Conservation (phyloP, 2,113 vertebrate genomes). For the Burhinus oedicnemus region DNA sequence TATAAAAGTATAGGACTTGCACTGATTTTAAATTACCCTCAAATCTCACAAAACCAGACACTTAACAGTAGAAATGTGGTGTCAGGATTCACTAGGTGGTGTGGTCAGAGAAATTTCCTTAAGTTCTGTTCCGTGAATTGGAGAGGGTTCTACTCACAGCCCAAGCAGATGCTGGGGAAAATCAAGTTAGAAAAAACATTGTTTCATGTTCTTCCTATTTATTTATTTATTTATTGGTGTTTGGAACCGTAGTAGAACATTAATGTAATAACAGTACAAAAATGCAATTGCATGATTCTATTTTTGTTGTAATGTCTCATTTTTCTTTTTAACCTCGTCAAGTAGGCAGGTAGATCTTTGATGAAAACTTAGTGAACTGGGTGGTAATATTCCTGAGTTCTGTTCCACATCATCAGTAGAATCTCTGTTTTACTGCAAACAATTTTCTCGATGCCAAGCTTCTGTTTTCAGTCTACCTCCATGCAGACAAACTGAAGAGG, state of each 20-base stretch:
- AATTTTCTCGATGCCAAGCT: background rate
- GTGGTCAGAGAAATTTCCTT: background rate
- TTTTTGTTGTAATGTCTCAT: background rate
- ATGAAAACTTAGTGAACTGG: background rate
- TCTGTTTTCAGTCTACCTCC: background rate
- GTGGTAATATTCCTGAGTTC: background rate
- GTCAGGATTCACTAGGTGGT: background rate
- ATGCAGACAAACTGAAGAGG: background rate
- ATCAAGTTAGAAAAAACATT: background rate
- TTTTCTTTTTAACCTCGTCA: background rate
- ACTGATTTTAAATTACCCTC: background rate
- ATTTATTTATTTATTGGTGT: background rate
- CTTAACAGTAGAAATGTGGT: background rate
- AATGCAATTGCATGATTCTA: background rate
- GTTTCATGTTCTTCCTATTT: background rate
- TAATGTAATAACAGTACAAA: background rate
- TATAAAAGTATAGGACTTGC: background rate
- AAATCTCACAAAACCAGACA: background rate
- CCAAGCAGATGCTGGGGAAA: background rate
- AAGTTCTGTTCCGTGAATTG: background rate
- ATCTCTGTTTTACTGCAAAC: background rate
- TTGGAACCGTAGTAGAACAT: background rate
- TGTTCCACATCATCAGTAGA: background rate
- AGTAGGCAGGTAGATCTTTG: background rate
- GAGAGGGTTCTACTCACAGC: background rate